Percentiles rank a stretch among this genome's conserved stretches.
Conservation (phyloP, 2,113 vertebrate species). For the Ciconia stormi region DNA sequence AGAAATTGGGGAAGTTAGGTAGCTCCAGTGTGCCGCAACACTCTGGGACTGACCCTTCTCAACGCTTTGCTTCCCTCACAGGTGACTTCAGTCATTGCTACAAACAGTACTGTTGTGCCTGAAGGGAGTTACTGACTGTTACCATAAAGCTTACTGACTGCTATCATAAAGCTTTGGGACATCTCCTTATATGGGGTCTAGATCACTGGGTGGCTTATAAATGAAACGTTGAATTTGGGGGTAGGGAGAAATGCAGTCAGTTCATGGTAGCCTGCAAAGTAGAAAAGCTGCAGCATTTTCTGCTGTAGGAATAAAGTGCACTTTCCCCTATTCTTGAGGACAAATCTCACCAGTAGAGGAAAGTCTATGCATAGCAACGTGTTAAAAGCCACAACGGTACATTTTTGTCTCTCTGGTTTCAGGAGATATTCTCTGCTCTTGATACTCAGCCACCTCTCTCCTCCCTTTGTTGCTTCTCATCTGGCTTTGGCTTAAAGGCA, state of each 20-base stretch:
- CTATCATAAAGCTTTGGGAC: not conserved
- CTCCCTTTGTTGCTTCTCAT: not conserved
- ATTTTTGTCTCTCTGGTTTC: not conserved
- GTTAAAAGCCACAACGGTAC: not conserved
- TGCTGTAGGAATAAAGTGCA: not conserved
- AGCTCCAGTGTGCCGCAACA: not conserved
- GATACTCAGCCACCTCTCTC: not conserved
- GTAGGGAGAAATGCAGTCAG: not conserved
- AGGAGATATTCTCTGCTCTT: not conserved
- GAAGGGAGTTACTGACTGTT: not conserved
- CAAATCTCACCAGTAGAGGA: not conserved
- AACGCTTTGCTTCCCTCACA: not conserved
- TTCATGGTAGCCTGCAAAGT: not conserved
- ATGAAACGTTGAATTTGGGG: not conserved
- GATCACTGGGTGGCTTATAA: not conserved
- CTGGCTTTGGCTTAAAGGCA: not conserved
- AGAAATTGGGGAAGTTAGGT: not conserved
- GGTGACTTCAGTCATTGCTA: not conserved
- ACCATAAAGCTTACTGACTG: not conserved
- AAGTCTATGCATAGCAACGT: accelerated
- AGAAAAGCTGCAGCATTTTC: not conserved
- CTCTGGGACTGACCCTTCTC: not conserved
- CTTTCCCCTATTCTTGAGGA: not conserved
- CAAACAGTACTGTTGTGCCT: not conserved
- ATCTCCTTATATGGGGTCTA: not conserved